phyloP scores from a whole-genome alignment of 2,888 invertebrate species.

The Euplexia lucipara region DNA sequence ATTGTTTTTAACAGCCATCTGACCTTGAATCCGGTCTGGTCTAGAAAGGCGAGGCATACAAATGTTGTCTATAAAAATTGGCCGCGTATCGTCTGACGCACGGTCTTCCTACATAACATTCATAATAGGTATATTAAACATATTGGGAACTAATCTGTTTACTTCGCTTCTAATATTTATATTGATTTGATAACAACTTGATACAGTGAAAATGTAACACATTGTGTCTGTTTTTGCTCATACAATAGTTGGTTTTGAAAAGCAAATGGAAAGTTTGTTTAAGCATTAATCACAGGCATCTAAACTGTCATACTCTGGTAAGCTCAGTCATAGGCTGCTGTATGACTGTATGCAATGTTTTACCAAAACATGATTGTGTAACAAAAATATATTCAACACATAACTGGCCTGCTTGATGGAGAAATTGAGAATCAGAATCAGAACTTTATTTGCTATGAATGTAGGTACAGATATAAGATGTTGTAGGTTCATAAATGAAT shows the following conservation, averaged over 20 bases:
- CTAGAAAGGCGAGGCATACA: conserved; percentile 53
- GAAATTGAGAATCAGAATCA: no score
- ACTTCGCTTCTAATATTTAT: conserved; percentile 5
- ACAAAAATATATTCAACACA: not conserved
- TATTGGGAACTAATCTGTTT: conserved; percentile 27
- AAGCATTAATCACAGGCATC: conserved; percentile 11
- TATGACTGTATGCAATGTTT: conserved; percentile 8
- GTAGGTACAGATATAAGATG: no score
- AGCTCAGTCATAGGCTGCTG: not conserved
- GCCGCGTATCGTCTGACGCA: conserved; percentile 57
- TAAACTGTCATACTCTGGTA: conserved; percentile 9
- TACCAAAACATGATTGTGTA: conserved; percentile 1
- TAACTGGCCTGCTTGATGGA: conserved; percentile 8
- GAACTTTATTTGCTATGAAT: no score
- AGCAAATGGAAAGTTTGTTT: conserved; percentile 34
- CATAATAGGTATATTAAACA: conserved; percentile 17
- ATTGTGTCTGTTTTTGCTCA: not conserved
- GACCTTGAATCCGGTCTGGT: conserved; percentile 70
- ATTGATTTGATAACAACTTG: conserved; percentile 37
- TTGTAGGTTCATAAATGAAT: no score
- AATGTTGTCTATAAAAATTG: conserved; percentile 42
- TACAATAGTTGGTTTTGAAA: not conserved
- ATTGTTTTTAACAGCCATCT: conserved; percentile 44
- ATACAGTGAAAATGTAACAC: conserved; percentile 15
- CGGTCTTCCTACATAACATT: conserved; percentile 44